Evolutionary conservation across 1,140 invertebrate species (phyloP), one percentile per base, ranked within the genome.

Genomic region (Cotesia chilonis): DNA sequence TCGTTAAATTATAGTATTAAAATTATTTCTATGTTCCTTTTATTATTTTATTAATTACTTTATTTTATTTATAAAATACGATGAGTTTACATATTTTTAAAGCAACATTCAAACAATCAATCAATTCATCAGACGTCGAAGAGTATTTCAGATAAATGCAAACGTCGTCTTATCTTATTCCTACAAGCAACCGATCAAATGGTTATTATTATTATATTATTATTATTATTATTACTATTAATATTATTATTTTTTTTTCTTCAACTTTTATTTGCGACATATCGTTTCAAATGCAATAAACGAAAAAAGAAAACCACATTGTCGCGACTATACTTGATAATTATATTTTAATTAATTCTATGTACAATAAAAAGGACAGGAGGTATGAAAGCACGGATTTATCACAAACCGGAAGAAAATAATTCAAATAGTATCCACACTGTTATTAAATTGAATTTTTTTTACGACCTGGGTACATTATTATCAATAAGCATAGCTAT

Each of bases 391-490:
- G 35, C 54, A 37, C 20, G 54, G 60, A 59, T 51, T 60, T 60
- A 68, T 7, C 14, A 54, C 35, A 68, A 57, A 37, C 17, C 38
- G 37, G 36, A 38, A 69, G 68, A 69, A 69, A 20, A 28, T 20
- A 61, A 60, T 20, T 9, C 2, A 66, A 51, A 63, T 38, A 63
- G 61, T 14, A 37, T 35, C 41, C 57, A 64, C 47, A 68, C 52
- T 63, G 68, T 60, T 73, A 63, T 63, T 73, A 38, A 68, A 54
- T 68, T 73, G 41, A 54, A 14, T 36, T 69, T n/a, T 65, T 72
- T 3, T 54, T 71, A 60, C 54, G 38, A 60, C 60, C 47, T 54
- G 64, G 65, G 57, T 72, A 72, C 64, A 72, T 72, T 61, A 47
- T 47, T 47, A 47, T 9, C 10, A 63, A 72, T 68, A 68, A 68